Evolutionary conservation across 2,797 vertebrate species (phyloP), one percentile per base, ranked within the genome.

Genomic region (Pangasius macronema): DNA sequence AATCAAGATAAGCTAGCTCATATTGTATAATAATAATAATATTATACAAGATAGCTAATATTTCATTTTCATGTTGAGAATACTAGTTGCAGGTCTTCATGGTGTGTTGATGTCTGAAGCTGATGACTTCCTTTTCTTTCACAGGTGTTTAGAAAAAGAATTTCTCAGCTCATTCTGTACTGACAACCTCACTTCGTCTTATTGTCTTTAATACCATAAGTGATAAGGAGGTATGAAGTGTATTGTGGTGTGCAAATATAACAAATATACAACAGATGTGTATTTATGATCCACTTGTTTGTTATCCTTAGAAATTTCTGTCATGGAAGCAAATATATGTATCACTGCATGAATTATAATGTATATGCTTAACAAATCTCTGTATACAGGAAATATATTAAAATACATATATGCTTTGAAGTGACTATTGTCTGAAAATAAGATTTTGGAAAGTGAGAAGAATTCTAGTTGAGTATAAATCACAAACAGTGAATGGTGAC

Each of bases 331-430:
- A 55, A 68, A 68, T 53, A 49, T 79, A 59, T 79, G 51, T 70
- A 59, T 76, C 36, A 33, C 24, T 55, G 61, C 70, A 77, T 70
- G 49, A 39, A 77, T 84, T 63, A 46, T 46, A 76, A n/a, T 55
- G 39, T 84, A 55, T 57, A 84, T 70, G 61, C 49, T 33, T 79
- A 49, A 82, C 14, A 55, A 86, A 70, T 63, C 39, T 61, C 22
- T 72, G 51, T 59, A 57, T 20, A 42, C 67, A 59, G 11, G n/a
- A 73, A n/a, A 39, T 73, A 55, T 80, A 85, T 85, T 67, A 18
- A 86, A 53, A 53, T 42, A n/a, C 3, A 72, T 76, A 36, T 79
- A 79, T 59, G 55, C 55, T 53, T 73, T 65, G 13, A 49, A 59
- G 65, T 86, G 79, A 30, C n/a, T 30, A 3, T 49, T 61, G 11